Conservation (phyloP, 1,140 invertebrate genomes). For the Leguminivora glycinivorella region DNA sequence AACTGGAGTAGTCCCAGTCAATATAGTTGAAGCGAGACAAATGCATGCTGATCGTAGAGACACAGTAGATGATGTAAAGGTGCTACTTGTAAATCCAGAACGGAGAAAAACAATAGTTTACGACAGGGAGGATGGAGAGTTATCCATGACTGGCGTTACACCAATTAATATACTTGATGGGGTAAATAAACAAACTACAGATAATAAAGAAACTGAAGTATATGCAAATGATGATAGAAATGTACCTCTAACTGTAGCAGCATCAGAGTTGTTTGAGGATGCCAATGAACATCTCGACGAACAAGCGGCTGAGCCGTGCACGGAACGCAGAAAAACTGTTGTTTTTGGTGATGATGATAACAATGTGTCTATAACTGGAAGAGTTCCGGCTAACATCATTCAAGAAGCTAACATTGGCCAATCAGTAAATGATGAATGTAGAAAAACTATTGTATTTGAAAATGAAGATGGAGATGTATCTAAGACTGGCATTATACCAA, state of each 20-base stretch:
- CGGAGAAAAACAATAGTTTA: constrained; percentile 30
- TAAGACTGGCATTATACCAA: not conserved
- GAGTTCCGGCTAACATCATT: constrained; percentile 34
- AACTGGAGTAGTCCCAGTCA: constrained; percentile 39
- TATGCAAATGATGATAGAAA: constrained; percentile 34
- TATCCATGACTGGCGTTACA: constrained; percentile 18
- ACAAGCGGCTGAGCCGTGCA: not conserved
- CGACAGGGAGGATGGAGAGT: not conserved
- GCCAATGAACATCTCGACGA: not conserved
- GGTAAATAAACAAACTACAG: not conserved
- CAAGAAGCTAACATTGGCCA: not conserved
- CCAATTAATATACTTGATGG: constrained; percentile 11
- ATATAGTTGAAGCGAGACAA: constrained; percentile 21
- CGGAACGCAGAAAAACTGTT: constrained; percentile 35
- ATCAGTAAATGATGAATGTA: not conserved
- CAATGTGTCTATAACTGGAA: constrained; percentile 44
- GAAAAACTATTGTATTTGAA: not conserved
- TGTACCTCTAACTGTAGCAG: constrained; percentile 44
- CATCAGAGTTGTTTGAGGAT: not conserved
- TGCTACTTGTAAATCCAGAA: not conserved
- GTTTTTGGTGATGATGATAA: constrained; percentile 30
- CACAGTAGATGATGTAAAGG: not conserved
- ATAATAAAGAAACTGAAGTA: constrained; percentile 33
- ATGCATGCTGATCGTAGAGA: not conserved
- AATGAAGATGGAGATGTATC: not conserved